phyloP scores from a whole-genome alignment of 2,797 vertebrate species.

The Eurystomus glaucurus region DNA sequence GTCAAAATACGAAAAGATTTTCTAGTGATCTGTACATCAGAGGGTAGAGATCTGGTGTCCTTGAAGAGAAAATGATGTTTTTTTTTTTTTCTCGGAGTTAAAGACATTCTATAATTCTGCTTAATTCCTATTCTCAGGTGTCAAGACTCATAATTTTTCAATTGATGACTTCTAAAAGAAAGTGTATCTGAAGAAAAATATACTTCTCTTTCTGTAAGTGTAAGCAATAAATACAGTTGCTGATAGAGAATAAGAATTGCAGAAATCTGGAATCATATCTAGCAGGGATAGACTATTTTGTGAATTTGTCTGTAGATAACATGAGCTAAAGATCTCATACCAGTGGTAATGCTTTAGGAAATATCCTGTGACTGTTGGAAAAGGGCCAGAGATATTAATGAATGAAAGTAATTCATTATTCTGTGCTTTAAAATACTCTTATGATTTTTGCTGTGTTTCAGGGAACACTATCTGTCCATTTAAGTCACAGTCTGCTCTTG shows the following conservation, averaged over 20 bases:
- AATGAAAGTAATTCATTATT: background rate
- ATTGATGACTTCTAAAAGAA: background rate
- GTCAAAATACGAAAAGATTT: background rate
- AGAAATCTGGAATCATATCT: background rate
- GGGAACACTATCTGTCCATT: background rate
- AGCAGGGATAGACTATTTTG: background rate
- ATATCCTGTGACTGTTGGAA: background rate
- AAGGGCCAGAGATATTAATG: background rate
- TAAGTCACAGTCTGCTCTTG: background rate
- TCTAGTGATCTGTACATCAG: background rate
- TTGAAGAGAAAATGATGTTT: rapidly evolving
- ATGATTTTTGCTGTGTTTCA: background rate
- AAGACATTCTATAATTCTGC: background rate
- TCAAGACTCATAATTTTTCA: background rate
- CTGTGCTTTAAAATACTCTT: background rate
- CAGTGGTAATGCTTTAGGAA: background rate
- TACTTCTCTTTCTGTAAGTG: background rate
- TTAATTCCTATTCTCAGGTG: background rate
- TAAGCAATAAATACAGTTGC: background rate
- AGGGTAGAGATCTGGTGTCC: background rate
- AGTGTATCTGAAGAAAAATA: background rate
- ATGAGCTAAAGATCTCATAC: background rate
- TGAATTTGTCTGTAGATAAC: background rate
- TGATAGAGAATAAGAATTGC: background rate
- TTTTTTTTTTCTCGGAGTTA: background rate